phyloP scores from a whole-genome alignment of 2,888 invertebrate genomes.

The Leptodirus hochenwartii region DNA sequence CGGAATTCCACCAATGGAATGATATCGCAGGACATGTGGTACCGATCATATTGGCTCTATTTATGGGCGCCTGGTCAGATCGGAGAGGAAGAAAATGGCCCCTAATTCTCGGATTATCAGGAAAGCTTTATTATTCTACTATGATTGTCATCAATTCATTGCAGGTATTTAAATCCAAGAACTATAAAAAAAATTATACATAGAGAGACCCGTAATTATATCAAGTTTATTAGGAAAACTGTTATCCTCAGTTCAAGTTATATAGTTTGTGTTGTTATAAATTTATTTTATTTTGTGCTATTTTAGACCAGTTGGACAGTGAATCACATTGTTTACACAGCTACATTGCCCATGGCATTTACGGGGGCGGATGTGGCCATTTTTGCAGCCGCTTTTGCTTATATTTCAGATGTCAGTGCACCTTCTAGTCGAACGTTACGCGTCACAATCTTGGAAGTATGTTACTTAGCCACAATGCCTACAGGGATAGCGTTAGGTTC shows the following conservation, averaged over 20 bases:
- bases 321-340: slow-evolving; percentile 55
- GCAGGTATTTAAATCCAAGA: too few relatives aligned
- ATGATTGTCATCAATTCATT: slow-evolving; percentile 54
- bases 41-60: slow-evolving; percentile 58
- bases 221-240: too few relatives aligned
- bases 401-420: slow-evolving; percentile 61
- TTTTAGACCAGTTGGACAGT: slow-evolving; percentile 66
- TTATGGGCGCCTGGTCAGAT: slow-evolving; percentile 70
- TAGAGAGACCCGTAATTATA: background rate
- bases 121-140: slow-evolving; percentile 55
- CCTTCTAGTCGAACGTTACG: slow-evolving; percentile 52
- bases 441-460: slow-evolving; percentile 64
- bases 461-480: slow-evolving; percentile 70
- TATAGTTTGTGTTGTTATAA: slow-evolving; percentile 2
- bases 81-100: slow-evolving; percentile 58
- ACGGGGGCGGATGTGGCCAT: slow-evolving; percentile 66
- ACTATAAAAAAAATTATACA: too few relatives aligned
- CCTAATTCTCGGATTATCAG: slow-evolving; percentile 48
- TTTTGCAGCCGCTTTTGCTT: slow-evolving; percentile 61
- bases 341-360: slow-evolving; percentile 55
- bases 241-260: too few relatives aligned
- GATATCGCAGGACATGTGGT: slow-evolving; percentile 53
- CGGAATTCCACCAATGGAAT: slow-evolving; percentile 62
- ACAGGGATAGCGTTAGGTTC: slow-evolving; percentile 59
- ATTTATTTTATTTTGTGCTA: too few relatives aligned